phyloP scores from a whole-genome alignment of 2,888 invertebrate species.

The Cerceris ruficornis region DNA sequence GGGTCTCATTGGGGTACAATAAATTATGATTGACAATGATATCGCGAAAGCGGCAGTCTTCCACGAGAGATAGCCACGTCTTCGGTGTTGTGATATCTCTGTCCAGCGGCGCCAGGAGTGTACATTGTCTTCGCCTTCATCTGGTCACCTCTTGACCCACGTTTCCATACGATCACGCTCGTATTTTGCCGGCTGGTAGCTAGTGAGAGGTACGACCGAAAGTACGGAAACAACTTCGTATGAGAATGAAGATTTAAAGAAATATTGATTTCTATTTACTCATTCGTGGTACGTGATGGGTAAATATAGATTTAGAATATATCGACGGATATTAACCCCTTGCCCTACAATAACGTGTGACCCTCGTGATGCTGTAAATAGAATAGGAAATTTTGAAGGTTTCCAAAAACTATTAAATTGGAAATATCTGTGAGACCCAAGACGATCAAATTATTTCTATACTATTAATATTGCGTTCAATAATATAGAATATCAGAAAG shows the following conservation, averaged over 20 bases:
- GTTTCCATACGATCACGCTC: slow-evolving; percentile 69
- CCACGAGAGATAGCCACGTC: slow-evolving; percentile 33
- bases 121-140: slow-evolving; percentile 71
- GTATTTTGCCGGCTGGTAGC: slow-evolving; percentile 43
- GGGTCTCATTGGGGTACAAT: slow-evolving; percentile 28
- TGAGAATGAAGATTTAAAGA: neutral
- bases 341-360: too few species aligned
- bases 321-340: too few species aligned
- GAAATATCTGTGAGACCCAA: too few species aligned
- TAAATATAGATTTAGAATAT: too few species aligned
- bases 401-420: too few species aligned
- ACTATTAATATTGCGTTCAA: too few species aligned
- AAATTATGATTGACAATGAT: slow-evolving; percentile 66
- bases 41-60: slow-evolving; percentile 43
- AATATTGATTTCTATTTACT: too few species aligned
- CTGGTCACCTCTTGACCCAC: slow-evolving; percentile 68
- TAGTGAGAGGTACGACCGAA: slow-evolving; percentile 38
- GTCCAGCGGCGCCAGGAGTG: slow-evolving; percentile 53
- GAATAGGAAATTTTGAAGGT: too few species aligned
- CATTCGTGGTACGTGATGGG: too few species aligned
- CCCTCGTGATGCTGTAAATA: too few species aligned
- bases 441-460: too few species aligned
- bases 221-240: neutral
- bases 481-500: too few species aligned
- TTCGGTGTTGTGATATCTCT: slow-evolving; percentile 65